These are phyloP conservation scores for Tenualosa ilisha DNA, from an alignment of 2,797 vertebrate genomes.

Conservation along the genomic window DNA sequence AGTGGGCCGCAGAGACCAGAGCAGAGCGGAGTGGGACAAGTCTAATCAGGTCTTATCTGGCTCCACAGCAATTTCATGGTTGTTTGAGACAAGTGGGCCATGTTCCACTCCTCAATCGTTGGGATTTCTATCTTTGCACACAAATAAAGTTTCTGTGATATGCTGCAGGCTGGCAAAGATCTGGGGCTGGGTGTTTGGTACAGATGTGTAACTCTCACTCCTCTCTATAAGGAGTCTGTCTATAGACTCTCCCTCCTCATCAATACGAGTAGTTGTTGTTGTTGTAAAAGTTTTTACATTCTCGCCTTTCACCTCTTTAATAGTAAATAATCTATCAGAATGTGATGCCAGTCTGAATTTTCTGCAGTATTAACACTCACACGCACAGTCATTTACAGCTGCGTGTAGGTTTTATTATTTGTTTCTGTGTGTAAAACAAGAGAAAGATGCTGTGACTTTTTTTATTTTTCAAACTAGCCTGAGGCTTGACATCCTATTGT, in stretches of 20 bases:
- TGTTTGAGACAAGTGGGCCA: constrained; percentile 81
- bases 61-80: constrained; percentile 73
- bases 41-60: constrained; percentile 77
- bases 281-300: background rate
- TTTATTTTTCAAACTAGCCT: background rate
- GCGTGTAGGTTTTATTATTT: background rate
- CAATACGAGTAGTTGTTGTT: no score
- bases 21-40: constrained; percentile 65
- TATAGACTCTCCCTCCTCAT: background rate
- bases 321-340: background rate
- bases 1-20: constrained; percentile 38
- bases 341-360: background rate
- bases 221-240: no score
- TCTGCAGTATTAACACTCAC: background rate
- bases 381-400: background rate
- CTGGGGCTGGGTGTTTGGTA: background rate
- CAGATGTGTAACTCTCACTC: background rate
- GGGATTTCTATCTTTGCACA: constrained; percentile 64
- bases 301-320: background rate
- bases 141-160: constrained; percentile 60
- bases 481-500: background rate
- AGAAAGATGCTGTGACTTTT: background rate
- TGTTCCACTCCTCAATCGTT: constrained; percentile 66
- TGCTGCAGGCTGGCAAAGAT: constrained; percentile 27
- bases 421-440: background rate